Base-by-base conservation (phyloP, 2,797 vertebrate genomes). In the Trachurus trachurus region DNA sequence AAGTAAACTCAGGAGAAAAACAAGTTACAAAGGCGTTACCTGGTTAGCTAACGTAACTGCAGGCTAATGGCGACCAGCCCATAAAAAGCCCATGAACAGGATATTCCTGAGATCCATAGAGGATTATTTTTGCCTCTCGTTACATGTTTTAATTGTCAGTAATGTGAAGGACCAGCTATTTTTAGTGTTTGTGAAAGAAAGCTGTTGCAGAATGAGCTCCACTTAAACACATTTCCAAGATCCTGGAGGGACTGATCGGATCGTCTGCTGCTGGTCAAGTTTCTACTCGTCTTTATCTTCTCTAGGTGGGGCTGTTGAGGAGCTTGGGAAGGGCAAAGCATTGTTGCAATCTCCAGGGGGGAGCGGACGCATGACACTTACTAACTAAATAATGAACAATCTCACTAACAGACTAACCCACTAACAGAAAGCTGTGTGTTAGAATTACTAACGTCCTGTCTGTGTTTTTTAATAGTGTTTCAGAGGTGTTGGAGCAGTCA, bases 401-500 rank as follows among this genome's bases (percentile, higher is more conserved):
- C 59, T 70, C 63, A 71, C 13, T 50, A 69, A 62, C 58, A 42
- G 17, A 70, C 47, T 78, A 74, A 69, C 64, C 16, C 19, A 12
- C 17, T 75, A 53, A 67, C 17, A 11, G 26, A 3, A 44, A 39
- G 37, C 54, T 44, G 21, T 66, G 42, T 63, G 58, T 53, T 44
- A 45, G 68, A 72, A 34, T 17, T 65, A 80, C 80, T 85, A 78
- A 86, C 82, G 68, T 58, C 52, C 49, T 76, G 64, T 81, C 58
- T 86, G 87, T 89, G 68, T 90, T 66, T 76, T 86, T 37, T 26
- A 26, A 2, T 83, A 97, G 97, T 70, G 96, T 97, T 89, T 98
- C 96, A 83, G 96, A 96, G 78, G 86, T 97, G 87, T 87, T 96
- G 93, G 96, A 97, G 85, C 95, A 96, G 80, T 97, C 97, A 75